Evolutionary conservation across 2,888 invertebrate genomes (phyloP).

Genomic region (Dysmachus trigonus): DNA sequence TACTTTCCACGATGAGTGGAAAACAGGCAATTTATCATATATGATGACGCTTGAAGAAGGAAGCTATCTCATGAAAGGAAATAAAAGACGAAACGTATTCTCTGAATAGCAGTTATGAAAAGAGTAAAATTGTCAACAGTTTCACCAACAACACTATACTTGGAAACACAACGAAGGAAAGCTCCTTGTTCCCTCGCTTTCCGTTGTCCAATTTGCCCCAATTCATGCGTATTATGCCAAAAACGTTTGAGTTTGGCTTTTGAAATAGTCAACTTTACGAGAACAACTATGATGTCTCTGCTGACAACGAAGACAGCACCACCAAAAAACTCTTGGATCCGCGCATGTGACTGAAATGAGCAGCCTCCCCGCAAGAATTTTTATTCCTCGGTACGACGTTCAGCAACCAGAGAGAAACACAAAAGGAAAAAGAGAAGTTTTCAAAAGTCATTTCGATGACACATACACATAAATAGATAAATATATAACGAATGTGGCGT

Average conservation of each 20-base stretch:
- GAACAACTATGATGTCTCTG: not conserved
- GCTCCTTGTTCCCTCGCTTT: not conserved
- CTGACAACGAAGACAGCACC: not conserved
- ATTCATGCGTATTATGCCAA: not conserved
- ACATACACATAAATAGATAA: too few species aligned
- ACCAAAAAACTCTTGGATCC: not conserved
- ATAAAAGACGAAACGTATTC: not conserved
- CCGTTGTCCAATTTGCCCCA: not conserved
- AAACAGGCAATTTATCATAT: not conserved
- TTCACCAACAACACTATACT: not conserved
- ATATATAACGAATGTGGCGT: too few species aligned
- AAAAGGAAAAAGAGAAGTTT: not conserved
- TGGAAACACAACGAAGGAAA: not conserved
- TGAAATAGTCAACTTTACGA: not conserved
- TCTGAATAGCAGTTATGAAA: not conserved
- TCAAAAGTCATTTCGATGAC: too few species aligned
- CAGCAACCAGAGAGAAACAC: not conserved
- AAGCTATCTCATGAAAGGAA: not conserved
- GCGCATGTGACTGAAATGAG: not conserved
- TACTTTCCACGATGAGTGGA: too few species aligned
- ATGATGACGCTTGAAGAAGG: not conserved
- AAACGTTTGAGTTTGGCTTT: not conserved
- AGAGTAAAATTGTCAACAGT: not conserved
- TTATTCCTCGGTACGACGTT: not conserved
- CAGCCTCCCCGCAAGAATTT: not conserved